A percentile compares a stretch with the other conserved stretches of the same genome.
phyloP scores from a whole-genome alignment of 2,113 vertebrate genomes.

The Dendropsophus ebraccatus region DNA sequence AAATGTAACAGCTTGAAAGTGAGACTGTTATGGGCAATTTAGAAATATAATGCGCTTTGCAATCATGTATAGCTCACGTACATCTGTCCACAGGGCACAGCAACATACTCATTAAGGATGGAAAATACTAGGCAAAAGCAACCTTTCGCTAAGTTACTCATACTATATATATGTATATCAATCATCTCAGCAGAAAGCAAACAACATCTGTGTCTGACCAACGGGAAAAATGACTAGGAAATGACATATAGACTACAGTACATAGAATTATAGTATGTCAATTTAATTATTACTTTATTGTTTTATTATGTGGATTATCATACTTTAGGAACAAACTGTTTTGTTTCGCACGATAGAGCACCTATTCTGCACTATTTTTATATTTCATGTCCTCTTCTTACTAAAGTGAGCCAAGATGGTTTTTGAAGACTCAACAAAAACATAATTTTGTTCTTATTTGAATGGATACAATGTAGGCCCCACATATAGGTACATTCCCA shows the following conservation, averaged over 20 bases:
- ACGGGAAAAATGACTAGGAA: slow-evolving; percentile 6
- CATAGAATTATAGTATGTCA: background rate
- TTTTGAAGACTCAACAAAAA: background rate
- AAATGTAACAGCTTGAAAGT: slow-evolving; percentile 1
- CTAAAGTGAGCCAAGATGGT: background rate
- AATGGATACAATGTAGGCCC: no score
- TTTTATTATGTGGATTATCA: slow-evolving; percentile 21
- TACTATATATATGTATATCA: background rate
- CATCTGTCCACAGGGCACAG: background rate
- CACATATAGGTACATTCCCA: no score
- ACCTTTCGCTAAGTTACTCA: background rate
- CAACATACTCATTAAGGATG: slow-evolving; percentile 14
- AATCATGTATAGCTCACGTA: background rate
- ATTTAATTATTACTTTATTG: slow-evolving; percentile 17
- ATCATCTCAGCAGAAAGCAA: slow-evolving; percentile 3
- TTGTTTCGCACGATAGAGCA: background rate
- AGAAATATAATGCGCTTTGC: background rate
- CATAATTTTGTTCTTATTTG: background rate
- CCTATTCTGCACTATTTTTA: background rate
- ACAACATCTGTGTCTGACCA: slow-evolving; percentile 16
- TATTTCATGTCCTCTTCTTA: background rate
- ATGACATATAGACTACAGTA: slow-evolving; percentile 20
- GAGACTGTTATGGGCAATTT: background rate
- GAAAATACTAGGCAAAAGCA: slow-evolving; percentile 12
- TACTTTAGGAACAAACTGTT: background rate